Evolutionary conservation across 2,888 invertebrate species (phyloP).

Genomic region (Dynastes grantii): DNA sequence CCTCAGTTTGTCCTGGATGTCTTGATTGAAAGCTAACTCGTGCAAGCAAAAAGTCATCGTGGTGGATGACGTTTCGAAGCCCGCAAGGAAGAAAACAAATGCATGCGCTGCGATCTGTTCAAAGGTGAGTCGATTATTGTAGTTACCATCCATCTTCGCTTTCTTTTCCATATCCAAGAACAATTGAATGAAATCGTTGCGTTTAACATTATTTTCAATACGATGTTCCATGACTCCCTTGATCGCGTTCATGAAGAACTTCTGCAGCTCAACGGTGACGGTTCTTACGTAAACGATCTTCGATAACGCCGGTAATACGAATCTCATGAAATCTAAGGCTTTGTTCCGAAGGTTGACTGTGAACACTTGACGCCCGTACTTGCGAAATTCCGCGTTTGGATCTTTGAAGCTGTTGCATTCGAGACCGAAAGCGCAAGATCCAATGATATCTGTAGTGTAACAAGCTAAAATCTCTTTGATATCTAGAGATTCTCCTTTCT

Average conservation of each 20-base stretch:
- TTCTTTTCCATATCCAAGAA: constrained; percentile 59
- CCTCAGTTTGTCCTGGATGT: constrained; percentile 68
- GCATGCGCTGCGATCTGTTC: constrained; percentile 63
- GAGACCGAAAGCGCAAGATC: constrained; percentile 50
- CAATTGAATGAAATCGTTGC: constrained; percentile 66
- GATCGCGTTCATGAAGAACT: constrained; percentile 60
- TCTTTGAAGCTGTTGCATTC: constrained; percentile 48
- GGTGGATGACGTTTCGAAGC: constrained; percentile 70
- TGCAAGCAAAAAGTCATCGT: constrained; percentile 66
- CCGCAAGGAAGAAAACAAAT: constrained; percentile 69
- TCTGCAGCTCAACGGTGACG: constrained; percentile 57
- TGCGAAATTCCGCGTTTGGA: constrained; percentile 47
- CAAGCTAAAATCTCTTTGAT: constrained; percentile 50
- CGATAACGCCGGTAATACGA: constrained; percentile 55
- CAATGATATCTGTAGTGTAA: constrained; percentile 49
- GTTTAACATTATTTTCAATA: constrained; percentile 53
- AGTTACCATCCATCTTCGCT: constrained; percentile 41
- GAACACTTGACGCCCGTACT: constrained; percentile 45
- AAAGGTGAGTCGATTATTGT: constrained; percentile 12
- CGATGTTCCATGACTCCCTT: constrained; percentile 60
- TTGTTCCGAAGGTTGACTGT: constrained; percentile 1
- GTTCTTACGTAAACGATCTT: constrained; percentile 53
- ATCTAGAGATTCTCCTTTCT: constrained; percentile 18
- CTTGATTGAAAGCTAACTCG: constrained; percentile 66
- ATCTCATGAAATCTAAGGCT: constrained; percentile 49